A percentile compares a stretch with the other conserved stretches of the same genome.
These are phyloP conservation scores for Acomys russatus DNA, from an alignment of 2,797 vertebrate genomes.

Conservation along the genomic window DNA sequence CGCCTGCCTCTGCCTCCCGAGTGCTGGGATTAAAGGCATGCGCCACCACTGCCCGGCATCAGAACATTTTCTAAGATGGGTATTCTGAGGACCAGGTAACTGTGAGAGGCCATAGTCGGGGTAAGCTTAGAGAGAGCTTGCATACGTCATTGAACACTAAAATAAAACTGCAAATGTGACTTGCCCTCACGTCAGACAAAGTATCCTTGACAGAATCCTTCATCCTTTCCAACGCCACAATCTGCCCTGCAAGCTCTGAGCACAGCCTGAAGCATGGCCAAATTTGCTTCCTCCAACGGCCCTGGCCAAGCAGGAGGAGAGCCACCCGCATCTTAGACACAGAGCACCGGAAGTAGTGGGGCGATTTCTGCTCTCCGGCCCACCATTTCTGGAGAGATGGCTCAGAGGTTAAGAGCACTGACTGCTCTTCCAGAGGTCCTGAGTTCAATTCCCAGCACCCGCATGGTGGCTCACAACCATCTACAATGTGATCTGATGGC, in stretches of 20 bases:
- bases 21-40: no score
- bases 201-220: not conserved
- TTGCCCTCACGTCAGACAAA: not conserved
- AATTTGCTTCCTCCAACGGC: not conserved
- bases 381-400: no score
- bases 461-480: no score
- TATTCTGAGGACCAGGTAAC: not conserved
- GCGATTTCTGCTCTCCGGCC: conserved; percentile 9
- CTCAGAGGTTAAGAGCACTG: no score
- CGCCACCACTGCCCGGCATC: no score
- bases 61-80: not conserved
- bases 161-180: not conserved
- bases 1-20: no score
- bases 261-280: not conserved
- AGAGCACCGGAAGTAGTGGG: not conserved
- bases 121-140: not conserved
- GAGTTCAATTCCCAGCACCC: no score
- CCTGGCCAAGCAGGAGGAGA: not conserved
- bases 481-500: no score
- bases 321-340: not conserved
- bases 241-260: not conserved
- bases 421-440: no score
- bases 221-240: not conserved
- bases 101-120: not conserved
- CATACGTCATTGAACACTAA: not conserved